phyloP scores from a whole-genome alignment of 2,888 invertebrate species.

The Sarcophaga caerulescens region DNA sequence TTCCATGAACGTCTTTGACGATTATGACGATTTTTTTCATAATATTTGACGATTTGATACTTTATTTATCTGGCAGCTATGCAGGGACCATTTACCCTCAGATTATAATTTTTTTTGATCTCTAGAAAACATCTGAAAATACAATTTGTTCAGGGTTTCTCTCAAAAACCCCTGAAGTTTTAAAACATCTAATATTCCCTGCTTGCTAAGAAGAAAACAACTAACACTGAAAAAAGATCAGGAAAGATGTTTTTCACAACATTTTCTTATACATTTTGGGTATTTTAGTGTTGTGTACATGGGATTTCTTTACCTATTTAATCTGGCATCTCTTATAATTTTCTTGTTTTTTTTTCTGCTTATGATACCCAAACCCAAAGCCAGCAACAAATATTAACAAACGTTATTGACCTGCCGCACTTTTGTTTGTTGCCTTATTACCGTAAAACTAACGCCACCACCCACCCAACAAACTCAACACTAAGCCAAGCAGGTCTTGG shows the following conservation, averaged over 20 bases:
- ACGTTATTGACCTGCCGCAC: conserved; percentile 69
- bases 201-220: no score
- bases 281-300: background rate
- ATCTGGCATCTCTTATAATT: conserved; percentile 13
- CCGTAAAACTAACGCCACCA: conserved; percentile 12
- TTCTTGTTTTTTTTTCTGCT: conserved; percentile 31
- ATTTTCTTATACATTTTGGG: background rate
- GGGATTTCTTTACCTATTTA: background rate
- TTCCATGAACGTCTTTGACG: no score
- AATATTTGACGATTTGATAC: no score
- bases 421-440: conserved; percentile 45
- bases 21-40: no score
- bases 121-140: no score
- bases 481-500: conserved; percentile 46
- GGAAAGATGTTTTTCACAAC: background rate
- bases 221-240: no score
- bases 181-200: no score
- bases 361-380: conserved; percentile 44
- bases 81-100: no score
- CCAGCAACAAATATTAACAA: conserved; percentile 62
- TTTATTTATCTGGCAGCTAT: no score
- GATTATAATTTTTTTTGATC: no score
- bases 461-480: conserved; percentile 33
- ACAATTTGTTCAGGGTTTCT: no score
- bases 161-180: no score